A percentile compares a stretch with the other conserved stretches of the same genome.
Conservation (phyloP, 2,888 invertebrate genomes). For the Autographa gamma region DNA sequence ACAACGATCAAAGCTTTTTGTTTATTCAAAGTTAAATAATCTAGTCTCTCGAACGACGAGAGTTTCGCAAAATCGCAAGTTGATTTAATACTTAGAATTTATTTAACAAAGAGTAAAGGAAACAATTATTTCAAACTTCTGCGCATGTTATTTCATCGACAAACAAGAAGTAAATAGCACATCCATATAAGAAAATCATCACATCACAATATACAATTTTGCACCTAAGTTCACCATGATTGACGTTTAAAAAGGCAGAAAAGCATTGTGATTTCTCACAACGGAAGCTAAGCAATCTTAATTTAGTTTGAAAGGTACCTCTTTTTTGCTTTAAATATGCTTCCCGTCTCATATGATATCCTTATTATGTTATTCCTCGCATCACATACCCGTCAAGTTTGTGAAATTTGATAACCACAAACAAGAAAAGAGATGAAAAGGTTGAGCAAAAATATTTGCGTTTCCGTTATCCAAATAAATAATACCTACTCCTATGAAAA, state of each 20-base stretch:
- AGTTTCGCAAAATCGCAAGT: too few species aligned
- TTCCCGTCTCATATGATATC: neutral
- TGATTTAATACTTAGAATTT: too few species aligned
- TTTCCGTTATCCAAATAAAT: constrained; percentile 11
- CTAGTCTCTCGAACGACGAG: neutral
- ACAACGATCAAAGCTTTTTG: neutral
- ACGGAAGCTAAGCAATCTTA: constrained; percentile 1
- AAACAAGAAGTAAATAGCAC: too few species aligned
- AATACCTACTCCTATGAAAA: neutral
- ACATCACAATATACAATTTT: too few species aligned
- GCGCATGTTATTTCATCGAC: too few species aligned
- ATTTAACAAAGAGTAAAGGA: too few species aligned
- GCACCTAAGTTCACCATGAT: neutral
- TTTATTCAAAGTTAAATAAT: neutral
- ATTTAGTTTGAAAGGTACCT: neutral
- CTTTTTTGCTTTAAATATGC: neutral
- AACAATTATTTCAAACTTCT: too few species aligned
- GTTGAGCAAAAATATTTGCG: neutral
- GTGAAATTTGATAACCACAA: neutral
- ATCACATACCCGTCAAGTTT: neutral
- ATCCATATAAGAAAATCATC: too few species aligned
- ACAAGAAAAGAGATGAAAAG: neutral
- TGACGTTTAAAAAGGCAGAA: neutral
- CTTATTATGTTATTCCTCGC: constrained; percentile 2
- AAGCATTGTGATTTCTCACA: neutral